Base-by-base conservation (phyloP, 2,797 vertebrate genomes). In the Poecilia wingei region DNA sequence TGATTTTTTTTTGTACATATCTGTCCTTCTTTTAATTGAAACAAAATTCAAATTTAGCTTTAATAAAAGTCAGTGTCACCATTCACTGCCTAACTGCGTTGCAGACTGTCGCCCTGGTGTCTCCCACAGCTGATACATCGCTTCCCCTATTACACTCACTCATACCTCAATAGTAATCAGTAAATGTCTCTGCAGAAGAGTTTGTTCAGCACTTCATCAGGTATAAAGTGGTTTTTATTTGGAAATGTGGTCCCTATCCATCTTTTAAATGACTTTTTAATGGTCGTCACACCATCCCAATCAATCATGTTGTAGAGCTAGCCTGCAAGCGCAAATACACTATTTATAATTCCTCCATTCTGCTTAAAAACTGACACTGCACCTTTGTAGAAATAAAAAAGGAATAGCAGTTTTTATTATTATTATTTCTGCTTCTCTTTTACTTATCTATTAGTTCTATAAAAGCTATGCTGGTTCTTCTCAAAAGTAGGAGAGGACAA, bases 191-290 rank as follows among this genome's bases (percentile, higher is more conserved):
- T 87, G 91, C 94, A 93, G 91, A 90, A 95, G 93, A 95, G 94
- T 95, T 95, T 95, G 93, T 94, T 95, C 94, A 94, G 94, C 93
- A 95, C 93, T 95, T 95, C 94, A 95, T 95, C 94, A 95, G 94
- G 94, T 95, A 95, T 94, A 94, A 94, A 95, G 94, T 94, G 94
- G 94, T 95, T 95, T 95, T 95, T 95, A 95, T 95, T 95, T 95
- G 93, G 92, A 95, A 93, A 95, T 92, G 93, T 95, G 93, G 93
- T 93, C 94, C 93, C 95, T 95, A 95, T 96, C 95, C 94, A 95
- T 96, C 95, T 95, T 96, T 95, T 95, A 96, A 96, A 96, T 96
- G 93, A 96, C 95, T 95, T 96, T 96, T 96, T 96, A 96, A 96
- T 96, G 95, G 94, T 94, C 92, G 92, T 94, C 94, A 94, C 94